Conservation (phyloP, 2,797 vertebrate species). For the Macropus fuliginosus region DNA sequence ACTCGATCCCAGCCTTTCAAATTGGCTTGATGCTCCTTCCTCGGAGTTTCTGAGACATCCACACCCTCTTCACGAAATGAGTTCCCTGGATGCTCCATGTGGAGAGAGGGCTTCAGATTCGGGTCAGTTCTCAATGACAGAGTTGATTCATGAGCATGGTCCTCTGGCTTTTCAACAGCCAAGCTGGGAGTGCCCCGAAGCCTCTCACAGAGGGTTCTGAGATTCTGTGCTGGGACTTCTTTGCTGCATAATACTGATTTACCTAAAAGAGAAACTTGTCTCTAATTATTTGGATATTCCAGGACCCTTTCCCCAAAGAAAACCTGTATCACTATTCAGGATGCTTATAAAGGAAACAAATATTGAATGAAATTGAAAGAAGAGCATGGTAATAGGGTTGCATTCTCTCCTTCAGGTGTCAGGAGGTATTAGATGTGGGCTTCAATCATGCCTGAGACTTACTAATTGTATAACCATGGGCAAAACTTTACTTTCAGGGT, state of each 20-base stretch:
- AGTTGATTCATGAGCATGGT: slow-evolving; percentile 39
- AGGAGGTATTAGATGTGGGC: neutral
- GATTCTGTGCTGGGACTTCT: slow-evolving; percentile 92
- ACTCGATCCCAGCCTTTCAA: slow-evolving; percentile 91
- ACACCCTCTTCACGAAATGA: slow-evolving; percentile 60
- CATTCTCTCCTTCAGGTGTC: too few relatives aligned
- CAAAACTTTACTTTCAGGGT: neutral
- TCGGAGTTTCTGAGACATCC: slow-evolving; percentile 45
- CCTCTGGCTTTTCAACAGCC: slow-evolving; percentile 55
- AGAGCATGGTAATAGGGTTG: neutral
- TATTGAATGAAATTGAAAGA: neutral
- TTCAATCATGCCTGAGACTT: neutral
- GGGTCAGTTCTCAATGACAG: slow-evolving; percentile 70
- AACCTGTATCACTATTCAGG: neutral
- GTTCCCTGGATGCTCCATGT: slow-evolving; percentile 34
- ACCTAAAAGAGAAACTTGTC: slow-evolving; percentile 84
- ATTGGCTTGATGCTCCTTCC: slow-evolving; percentile 47
- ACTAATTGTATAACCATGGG: neutral
- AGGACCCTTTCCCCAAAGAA: slow-evolving; percentile 26
- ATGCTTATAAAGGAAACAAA: neutral
- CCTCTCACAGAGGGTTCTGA: slow-evolving; percentile 93
- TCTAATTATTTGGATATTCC: slow-evolving; percentile 31
- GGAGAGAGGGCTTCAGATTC: slow-evolving; percentile 10
- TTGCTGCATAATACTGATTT: slow-evolving; percentile 95
- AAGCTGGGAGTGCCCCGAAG: slow-evolving; percentile 84